A percentile compares a stretch with the other conserved stretches of the same genome.
Evolutionary conservation across 2,113 vertebrate genomes (phyloP).

Genomic region (Peromyscus leucopus): DNA sequence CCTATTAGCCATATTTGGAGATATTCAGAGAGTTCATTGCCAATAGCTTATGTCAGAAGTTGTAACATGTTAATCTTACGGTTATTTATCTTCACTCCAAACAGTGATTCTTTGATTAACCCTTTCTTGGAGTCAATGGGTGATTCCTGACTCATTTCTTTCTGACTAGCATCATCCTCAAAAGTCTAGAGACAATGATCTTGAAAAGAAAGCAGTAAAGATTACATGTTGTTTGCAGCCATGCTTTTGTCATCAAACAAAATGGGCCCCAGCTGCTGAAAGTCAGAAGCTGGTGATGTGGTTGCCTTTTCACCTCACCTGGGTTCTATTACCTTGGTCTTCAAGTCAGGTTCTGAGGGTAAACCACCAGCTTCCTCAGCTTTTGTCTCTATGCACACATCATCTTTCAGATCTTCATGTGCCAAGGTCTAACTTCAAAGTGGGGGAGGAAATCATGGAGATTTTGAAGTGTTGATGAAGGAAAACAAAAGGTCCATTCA

Average conservation of each 20-base stretch:
- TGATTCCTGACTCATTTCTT: background rate
- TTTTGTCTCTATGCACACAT: background rate
- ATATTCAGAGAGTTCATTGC: background rate
- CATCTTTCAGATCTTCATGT: background rate
- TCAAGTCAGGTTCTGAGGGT: background rate
- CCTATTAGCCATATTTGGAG: background rate
- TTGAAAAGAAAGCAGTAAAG: background rate
- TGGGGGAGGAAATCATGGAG: background rate
- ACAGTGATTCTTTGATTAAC: background rate
- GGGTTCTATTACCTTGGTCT: background rate
- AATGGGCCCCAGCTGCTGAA: background rate
- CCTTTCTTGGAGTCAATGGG: background rate
- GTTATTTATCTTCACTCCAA: background rate
- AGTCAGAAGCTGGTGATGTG: background rate
- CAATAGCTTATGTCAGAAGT: background rate
- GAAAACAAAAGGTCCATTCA: slow-evolving; percentile 51
- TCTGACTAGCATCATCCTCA: background rate
- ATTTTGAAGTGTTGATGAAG: background rate
- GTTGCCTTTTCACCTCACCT: background rate
- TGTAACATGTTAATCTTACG: background rate
- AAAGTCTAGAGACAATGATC: background rate
- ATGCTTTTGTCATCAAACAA: slow-evolving; percentile 41
- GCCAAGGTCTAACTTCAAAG: background rate
- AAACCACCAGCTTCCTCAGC: background rate
- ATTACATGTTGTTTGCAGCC: background rate